phyloP scores from a whole-genome alignment of 2,888 invertebrate species.

The Loripinus fragilis region DNA sequence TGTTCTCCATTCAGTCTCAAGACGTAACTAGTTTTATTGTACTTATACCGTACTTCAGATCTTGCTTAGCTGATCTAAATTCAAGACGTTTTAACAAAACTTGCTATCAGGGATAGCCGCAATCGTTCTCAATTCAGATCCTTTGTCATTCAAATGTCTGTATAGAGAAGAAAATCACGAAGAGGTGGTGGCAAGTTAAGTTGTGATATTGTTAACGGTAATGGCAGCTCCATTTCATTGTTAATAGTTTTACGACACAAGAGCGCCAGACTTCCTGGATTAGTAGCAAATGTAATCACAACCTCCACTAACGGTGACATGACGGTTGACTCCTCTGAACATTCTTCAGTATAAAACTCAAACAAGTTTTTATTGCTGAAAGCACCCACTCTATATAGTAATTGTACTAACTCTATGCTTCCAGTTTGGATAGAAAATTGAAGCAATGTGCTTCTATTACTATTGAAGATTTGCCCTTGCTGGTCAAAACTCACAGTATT shows the following conservation, averaged over 20 bases:
- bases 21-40: no score
- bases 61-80: no score
- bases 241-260: constrained; percentile 36
- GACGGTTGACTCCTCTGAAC: constrained; percentile 31
- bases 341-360: constrained; percentile 23
- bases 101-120: no score
- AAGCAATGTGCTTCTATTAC: no score
- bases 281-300: constrained; percentile 29
- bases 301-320: constrained; percentile 28
- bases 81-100: no score
- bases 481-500: no score
- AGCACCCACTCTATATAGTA: constrained; percentile 45
- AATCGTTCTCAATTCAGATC: no score
- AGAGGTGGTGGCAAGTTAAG: constrained; percentile 41
- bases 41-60: no score
- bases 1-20: no score
- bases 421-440: constrained; percentile 37
- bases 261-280: constrained; percentile 37
- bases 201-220: constrained; percentile 26
- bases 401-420: constrained; percentile 41
- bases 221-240: constrained; percentile 22
- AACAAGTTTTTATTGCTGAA: constrained; percentile 34
- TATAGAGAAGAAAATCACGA: no score
- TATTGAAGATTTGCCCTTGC: no score
- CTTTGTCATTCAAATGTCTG: no score